These are phyloP conservation scores for Pangasius macronema DNA, from an alignment of 2,797 vertebrate species.

Conservation along the genomic window DNA sequence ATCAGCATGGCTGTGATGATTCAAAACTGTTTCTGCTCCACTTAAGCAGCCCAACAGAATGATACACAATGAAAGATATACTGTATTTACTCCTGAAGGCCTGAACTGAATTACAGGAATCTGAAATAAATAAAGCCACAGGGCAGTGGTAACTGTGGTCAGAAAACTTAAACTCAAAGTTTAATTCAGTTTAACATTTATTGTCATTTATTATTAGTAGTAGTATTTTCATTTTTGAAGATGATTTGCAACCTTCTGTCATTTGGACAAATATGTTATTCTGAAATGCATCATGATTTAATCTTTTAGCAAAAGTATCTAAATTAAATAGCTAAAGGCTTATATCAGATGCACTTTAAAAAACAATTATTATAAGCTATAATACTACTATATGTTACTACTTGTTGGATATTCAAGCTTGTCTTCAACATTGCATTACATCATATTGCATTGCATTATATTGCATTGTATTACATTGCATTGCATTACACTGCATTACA, in stretches of 20 bases:
- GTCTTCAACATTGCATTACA: not conserved
- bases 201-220: not conserved
- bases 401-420: not conserved
- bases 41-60: not conserved
- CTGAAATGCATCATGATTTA: not conserved
- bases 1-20: conserved; percentile 38
- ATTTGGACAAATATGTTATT: not conserved
- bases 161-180: not conserved
- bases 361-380: not conserved
- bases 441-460: not conserved
- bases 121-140: not conserved
- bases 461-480: no score
- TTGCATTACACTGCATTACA: no score
- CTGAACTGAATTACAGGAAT: not conserved
- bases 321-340: not conserved
- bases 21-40: conserved; percentile 12
- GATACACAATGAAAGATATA: not conserved
- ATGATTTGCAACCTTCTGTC: not conserved
- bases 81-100: not conserved
- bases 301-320: not conserved
- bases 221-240: not conserved
- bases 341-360: not conserved
- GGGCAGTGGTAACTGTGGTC: not conserved
- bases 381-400: not conserved
- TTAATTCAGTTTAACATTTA: not conserved